These are phyloP conservation scores for Apotomis turbidana DNA, from an alignment of 2,888 invertebrate genomes.

Conservation along the genomic window DNA sequence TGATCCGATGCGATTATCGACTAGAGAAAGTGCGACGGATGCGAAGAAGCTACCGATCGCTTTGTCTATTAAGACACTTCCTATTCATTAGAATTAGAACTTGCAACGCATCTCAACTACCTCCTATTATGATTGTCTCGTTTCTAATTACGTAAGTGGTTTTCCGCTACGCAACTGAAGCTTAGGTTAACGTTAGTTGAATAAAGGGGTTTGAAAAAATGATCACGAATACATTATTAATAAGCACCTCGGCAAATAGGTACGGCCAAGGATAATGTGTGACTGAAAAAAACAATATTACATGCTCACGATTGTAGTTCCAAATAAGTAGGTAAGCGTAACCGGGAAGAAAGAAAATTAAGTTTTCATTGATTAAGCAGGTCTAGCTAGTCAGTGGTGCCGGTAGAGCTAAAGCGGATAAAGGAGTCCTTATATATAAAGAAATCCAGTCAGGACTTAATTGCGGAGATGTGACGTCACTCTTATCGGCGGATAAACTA, in stretches of 20 bases:
- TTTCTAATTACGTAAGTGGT: constrained; percentile 17
- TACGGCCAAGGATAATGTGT: not conserved
- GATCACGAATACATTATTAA: not conserved
- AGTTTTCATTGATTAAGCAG: too few species aligned
- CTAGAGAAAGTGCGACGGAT: constrained; percentile 64
- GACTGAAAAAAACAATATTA: not conserved
- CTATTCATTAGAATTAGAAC: constrained; percentile 35
- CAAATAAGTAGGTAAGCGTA: too few species aligned
- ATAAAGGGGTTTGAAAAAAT: not conserved
- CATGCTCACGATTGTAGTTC: not conserved
- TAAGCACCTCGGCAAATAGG: not conserved
- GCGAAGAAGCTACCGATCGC: constrained; percentile 63
- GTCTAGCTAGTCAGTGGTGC: too few species aligned
- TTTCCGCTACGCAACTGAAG: not conserved
- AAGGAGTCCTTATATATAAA: too few species aligned
- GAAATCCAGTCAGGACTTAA: too few species aligned
- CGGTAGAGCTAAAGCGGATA: too few species aligned
- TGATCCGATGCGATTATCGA: constrained; percentile 52
- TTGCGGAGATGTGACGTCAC: too few species aligned
- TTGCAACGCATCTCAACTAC: constrained; percentile 22
- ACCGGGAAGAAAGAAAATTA: too few species aligned
- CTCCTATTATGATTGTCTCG: constrained; percentile 26
- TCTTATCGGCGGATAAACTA: too few species aligned
- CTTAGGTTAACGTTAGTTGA: not conserved
- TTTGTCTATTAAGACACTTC: constrained; percentile 40